Percentiles rank a stretch among this genome's conserved stretches.
Conservation (phyloP, 2,113 vertebrate genomes). For the Pao palembangensis region DNA sequence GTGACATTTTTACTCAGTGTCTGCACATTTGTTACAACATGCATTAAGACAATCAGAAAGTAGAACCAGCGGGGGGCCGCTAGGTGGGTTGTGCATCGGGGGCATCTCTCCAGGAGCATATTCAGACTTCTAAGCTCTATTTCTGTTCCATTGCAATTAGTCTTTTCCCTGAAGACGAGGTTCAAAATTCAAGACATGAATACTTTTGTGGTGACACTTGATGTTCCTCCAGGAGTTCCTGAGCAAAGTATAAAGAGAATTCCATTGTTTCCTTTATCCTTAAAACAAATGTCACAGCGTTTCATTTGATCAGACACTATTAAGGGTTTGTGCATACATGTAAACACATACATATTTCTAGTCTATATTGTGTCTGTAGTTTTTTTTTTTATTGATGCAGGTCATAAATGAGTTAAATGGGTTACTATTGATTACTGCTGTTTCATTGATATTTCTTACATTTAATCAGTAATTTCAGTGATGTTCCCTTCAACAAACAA, state of each 20-base stretch:
- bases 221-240: constrained; percentile 48
- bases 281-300: no score
- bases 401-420: no score
- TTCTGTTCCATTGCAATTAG: constrained; percentile 77
- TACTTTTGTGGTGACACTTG: constrained; percentile 33
- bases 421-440: no score
- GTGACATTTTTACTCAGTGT: constrained; percentile 73
- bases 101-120: constrained; percentile 67
- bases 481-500: background rate
- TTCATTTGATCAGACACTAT: background rate
- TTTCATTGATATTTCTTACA: background rate
- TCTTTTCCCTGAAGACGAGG: constrained; percentile 72
- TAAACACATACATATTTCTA: no score
- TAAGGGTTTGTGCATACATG: constrained; percentile 16
- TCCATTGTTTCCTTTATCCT: constrained; percentile 7
- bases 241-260: constrained; percentile 20
- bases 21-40: constrained; percentile 74
- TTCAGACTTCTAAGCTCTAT: constrained; percentile 69
- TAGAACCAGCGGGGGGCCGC: constrained; percentile 66
- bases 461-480: background rate
- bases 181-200: constrained; percentile 58
- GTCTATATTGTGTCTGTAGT: constrained; percentile 10
- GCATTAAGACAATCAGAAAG: constrained; percentile 70
- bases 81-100: constrained; percentile 62
- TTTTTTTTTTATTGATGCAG: constrained; percentile 10